Base-by-base conservation (phyloP, 2,113 vertebrate genomes). In the Thryonomys swinderianus region DNA sequence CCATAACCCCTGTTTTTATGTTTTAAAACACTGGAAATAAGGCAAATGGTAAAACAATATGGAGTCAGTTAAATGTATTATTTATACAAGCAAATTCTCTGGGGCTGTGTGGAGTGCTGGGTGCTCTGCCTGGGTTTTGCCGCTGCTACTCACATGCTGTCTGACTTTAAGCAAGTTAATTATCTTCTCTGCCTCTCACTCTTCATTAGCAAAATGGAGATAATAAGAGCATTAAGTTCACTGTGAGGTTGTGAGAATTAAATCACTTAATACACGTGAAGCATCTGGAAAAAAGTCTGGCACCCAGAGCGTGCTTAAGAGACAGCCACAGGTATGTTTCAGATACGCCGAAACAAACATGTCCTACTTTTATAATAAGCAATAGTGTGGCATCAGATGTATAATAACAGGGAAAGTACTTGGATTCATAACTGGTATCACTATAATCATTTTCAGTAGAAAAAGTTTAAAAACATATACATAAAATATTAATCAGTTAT, bases 21-120 rank as follows among this genome's bases (percentile, higher is more conserved):
- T 76, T 88, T 71, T 85, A 45, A 81, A 93, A 91, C 85, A 21
- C n/a, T 82, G 51, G 51, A 93, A 91, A 78, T 11, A 90, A 87
- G 37, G 16, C 76, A 96, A 79, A 79, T 88, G 48, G 86, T 90
- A 27, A 51, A 88, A 37, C 40, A 55, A 55, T 67, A 85, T n/a
- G 64, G 51, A 85, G 67, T 64, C 32, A 40, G 13, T 76, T 88
- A 71, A 89, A 55, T 40, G 37, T 62, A 25, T 67, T 74, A 85
- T 85, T 92, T 88, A 91, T 81, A 59, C 18, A 66, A 96, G 83
- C 45, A 64, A 85, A 73, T 66, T 67, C 74, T 59, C 69, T 32
- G 8, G 51, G 34, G 8, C 40, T 34, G n/a, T 57, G 69, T 74
- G 57, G n/a, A n/a, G 57, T 37, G 27, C 51, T 30, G 17, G 81